Percentiles rank a stretch among this genome's conserved stretches.
phyloP scores from a whole-genome alignment of 2,113 vertebrate genomes.

The Oncorhynchus keta region DNA sequence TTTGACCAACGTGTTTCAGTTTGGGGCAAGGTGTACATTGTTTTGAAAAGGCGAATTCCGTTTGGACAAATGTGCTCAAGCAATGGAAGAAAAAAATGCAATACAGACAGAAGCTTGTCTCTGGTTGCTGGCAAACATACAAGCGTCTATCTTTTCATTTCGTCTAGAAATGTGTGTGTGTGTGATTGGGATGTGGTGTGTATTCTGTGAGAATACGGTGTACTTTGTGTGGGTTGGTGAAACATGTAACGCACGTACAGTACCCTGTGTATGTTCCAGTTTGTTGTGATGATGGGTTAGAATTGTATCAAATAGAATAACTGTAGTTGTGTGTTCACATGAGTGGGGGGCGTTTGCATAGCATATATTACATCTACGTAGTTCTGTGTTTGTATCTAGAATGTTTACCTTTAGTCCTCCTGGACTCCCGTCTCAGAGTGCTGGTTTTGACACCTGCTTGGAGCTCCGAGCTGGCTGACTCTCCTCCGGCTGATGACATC shows the following conservation, averaged over 20 bases:
- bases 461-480: slow-evolving; percentile 95
- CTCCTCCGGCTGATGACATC: slow-evolving; percentile 81
- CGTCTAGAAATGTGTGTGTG: not conserved
- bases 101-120: no score
- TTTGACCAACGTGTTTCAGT: no score
- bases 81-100: no score
- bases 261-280: not conserved
- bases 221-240: no score
- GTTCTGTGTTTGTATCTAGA: no score
- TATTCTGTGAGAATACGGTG: not conserved
- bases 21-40: no score
- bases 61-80: no score
- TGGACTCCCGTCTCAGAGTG: slow-evolving; percentile 90
- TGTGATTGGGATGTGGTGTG: not conserved
- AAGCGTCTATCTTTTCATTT: not conserved
- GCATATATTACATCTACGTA: no score
- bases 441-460: slow-evolving; percentile 98
- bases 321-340: not conserved
- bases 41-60: no score
- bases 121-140: not conserved
- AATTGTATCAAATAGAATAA: no score
- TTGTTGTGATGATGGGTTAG: not conserved
- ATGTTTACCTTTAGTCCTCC: slow-evolving; percentile 88
- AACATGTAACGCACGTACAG: no score
- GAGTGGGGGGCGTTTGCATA: not conserved